Evolutionary conservation across 2,797 vertebrate genomes (phyloP).

Genomic region (Periophthalmus magnuspinnatus): DNA sequence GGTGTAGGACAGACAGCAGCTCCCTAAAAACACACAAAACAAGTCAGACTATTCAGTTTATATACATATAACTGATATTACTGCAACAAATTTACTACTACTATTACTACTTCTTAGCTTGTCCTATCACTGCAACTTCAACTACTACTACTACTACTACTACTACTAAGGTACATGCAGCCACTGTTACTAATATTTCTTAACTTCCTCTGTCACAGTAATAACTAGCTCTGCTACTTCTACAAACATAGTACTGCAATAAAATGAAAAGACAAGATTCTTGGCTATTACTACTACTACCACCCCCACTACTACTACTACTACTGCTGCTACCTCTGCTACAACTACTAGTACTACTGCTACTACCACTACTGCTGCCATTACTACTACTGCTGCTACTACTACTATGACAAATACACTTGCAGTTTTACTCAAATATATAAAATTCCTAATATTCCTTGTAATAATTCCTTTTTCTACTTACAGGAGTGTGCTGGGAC

Average conservation of each 20-base stretch:
- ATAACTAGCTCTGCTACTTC: no score
- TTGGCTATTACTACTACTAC: background rate
- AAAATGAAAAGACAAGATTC: no score
- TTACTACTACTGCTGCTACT: background rate
- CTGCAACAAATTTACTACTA: background rate
- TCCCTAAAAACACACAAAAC: slow-evolving; percentile 44
- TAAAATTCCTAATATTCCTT: no score
- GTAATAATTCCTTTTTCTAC: slow-evolving; percentile 2
- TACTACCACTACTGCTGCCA: background rate
- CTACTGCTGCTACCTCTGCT: background rate
- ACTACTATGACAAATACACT: background rate
- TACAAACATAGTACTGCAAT: no score
- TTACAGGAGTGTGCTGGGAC: slow-evolving; percentile 58
- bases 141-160: background rate
- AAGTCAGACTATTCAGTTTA: background rate
- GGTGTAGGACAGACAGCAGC: slow-evolving; percentile 67
- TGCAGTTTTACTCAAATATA: background rate
- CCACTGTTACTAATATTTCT: no score
- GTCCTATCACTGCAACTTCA: background rate
- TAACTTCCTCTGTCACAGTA: no score
- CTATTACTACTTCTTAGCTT: background rate
- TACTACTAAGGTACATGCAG: background rate
- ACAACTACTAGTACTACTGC: background rate
- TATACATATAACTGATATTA: background rate
- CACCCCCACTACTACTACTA: no score